phyloP scores from a whole-genome alignment of 2,797 vertebrate genomes.

The Argentina silus region DNA sequence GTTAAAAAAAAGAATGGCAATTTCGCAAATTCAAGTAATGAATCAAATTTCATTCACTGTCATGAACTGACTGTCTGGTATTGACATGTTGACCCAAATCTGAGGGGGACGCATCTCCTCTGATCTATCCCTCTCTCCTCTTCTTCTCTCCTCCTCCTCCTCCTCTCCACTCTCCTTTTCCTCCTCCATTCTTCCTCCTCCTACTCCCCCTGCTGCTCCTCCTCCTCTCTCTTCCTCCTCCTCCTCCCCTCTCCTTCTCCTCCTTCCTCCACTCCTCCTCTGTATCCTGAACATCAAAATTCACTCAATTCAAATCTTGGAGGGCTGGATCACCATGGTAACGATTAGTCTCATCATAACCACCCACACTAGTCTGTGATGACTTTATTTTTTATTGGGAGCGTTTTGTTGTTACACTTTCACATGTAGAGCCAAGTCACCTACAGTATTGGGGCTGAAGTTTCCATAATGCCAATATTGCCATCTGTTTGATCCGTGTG shows the following conservation, averaged over 20 bases:
- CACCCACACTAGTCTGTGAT: conserved; percentile 71
- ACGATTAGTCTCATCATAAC: conserved; percentile 78
- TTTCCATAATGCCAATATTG: conserved; percentile 76
- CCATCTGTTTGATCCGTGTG: conserved; percentile 78
- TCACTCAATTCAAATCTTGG: neutral
- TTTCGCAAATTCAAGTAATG: conserved; percentile 53
- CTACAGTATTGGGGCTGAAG: neutral
- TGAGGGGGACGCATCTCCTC: neutral
- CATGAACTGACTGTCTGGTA: conserved; percentile 32
- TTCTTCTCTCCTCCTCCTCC: conserved; percentile 24
- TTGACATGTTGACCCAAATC: no score
- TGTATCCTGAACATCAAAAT: neutral
- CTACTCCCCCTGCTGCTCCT: conserved; percentile 21
- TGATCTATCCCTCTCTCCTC: neutral
- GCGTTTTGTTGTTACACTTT: conserved; percentile 45
- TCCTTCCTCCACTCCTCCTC: neutral
- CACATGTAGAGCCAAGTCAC: conserved; percentile 33
- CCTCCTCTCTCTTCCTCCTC: conserved; percentile 21
- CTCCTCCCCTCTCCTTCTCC: conserved; percentile 21
- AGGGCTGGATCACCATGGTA: conserved; percentile 76
- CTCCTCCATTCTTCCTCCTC: conserved; percentile 15
- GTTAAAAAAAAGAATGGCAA: no score
- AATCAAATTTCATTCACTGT: conserved; percentile 57
- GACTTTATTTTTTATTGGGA: conserved; percentile 72
- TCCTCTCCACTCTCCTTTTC: conserved; percentile 32